A percentile compares a stretch with the other conserved stretches of the same genome.
Conservation (phyloP, 1,140 invertebrate genomes). For the Berghia stephanieae region DNA sequence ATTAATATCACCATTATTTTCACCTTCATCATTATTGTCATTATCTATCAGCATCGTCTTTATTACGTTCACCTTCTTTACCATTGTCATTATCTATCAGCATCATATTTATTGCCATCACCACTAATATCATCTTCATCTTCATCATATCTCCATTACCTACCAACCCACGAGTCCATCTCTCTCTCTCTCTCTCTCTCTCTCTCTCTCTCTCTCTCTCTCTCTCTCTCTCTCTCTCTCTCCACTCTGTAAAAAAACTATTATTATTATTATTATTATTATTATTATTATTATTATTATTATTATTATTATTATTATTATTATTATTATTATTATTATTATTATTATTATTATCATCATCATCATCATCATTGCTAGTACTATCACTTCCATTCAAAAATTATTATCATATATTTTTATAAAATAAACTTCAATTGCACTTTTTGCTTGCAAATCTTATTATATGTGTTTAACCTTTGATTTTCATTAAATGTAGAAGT, state of each 20-base stretch:
- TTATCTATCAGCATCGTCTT: slow-evolving; percentile 5
- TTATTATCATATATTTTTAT: too few species aligned
- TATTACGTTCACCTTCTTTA: background rate
- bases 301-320: background rate
- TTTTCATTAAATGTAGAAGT: too few species aligned
- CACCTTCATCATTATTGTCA: too few species aligned
- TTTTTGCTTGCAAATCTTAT: too few species aligned
- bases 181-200: background rate
- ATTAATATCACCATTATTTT: too few species aligned
- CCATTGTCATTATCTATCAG: background rate
- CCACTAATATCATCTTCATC: too few species aligned
- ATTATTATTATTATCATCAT: slow-evolving; percentile 1
- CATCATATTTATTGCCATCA: background rate
- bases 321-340: background rate
- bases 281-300: background rate
- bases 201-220: background rate
- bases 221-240: background rate
- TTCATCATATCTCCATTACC: background rate
- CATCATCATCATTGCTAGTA: too few species aligned
- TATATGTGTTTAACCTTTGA: too few species aligned
- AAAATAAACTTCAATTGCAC: too few species aligned
- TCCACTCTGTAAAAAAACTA: too few species aligned
- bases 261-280: too few species aligned
- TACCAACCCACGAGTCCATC: background rate
- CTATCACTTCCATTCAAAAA: too few species aligned